A percentile compares a stretch with the other conserved stretches of the same genome.
Conservation (phyloP, 2,888 invertebrate genomes). For the Scaeva pyrastri region DNA sequence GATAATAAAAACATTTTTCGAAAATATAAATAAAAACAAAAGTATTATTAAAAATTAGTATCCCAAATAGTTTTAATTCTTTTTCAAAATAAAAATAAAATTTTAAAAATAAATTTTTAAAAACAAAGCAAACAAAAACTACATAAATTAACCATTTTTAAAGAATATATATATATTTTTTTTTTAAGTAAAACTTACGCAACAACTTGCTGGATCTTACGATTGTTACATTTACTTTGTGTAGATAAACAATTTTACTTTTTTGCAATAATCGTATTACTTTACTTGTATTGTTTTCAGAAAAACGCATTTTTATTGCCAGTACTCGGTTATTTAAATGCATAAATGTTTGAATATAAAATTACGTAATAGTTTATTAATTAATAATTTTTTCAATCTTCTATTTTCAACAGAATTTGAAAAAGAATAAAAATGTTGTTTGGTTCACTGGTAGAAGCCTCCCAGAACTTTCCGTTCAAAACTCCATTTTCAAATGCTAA, state of each 20-base stretch:
- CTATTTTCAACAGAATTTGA: conserved; percentile 20
- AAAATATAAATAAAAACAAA: conserved; percentile 12
- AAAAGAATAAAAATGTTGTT: conserved; percentile 84
- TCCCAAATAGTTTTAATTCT: not conserved
- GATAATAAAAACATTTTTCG: conserved; percentile 2
- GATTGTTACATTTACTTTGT: not conserved
- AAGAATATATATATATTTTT: too few species aligned
- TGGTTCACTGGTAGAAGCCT: conserved; percentile 86
- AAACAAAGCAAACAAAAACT: not conserved
- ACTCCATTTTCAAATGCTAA: conserved; percentile 86
- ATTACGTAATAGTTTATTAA: conserved; percentile 41
- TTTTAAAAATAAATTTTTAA: not conserved
- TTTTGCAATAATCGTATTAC: not conserved
- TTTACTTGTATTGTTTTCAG: not conserved
- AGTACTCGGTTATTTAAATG: not conserved
- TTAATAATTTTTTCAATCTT: conserved; percentile 6
- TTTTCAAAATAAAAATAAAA: not conserved
- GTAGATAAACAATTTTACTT: not conserved
- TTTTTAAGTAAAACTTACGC: conserved; percentile 25
- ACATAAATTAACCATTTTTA: too few species aligned
- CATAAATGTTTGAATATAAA: not conserved
- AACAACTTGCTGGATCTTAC: conserved; percentile 17
- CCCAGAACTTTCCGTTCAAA: conserved; percentile 87
- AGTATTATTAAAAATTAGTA: not conserved
- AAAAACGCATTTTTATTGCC: not conserved